Conservation (phyloP, 2,113 vertebrate genomes). For the Pituophis catenifer region DNA sequence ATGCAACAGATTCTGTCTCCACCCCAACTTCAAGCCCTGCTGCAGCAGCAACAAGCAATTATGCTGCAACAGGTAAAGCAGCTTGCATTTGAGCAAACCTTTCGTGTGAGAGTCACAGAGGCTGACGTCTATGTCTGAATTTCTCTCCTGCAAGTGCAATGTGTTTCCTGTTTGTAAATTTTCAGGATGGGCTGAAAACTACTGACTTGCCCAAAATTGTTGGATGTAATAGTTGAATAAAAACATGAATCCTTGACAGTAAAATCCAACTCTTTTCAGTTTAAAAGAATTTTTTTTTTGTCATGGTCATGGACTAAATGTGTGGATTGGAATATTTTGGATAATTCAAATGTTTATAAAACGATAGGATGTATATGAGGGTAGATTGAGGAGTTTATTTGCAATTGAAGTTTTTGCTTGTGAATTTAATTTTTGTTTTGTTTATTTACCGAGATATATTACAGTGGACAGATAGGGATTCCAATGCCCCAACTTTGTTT, state of each 20-base stretch:
- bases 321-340: not conserved
- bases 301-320: not conserved
- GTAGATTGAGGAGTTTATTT: not conserved
- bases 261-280: not conserved
- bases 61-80: conserved; percentile 94
- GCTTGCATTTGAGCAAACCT: not conserved
- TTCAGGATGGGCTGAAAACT: not conserved
- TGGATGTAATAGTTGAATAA: not conserved
- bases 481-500: not conserved
- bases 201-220: not conserved
- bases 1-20: conserved; percentile 99
- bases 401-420: not conserved
- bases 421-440: not conserved
- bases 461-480: not conserved
- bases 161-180: conserved; percentile 5
- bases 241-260: not conserved
- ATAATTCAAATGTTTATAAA: not conserved
- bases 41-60: conserved; percentile 96
- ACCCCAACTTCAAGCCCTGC: conserved; percentile 92
- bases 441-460: not conserved
- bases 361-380: not conserved
- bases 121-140: not conserved
- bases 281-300: not conserved
- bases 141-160: not conserved
- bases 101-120: not conserved